Evolutionary conservation across 2,888 invertebrate genomes (phyloP).

Genomic region (Lochmaea capreae): DNA sequence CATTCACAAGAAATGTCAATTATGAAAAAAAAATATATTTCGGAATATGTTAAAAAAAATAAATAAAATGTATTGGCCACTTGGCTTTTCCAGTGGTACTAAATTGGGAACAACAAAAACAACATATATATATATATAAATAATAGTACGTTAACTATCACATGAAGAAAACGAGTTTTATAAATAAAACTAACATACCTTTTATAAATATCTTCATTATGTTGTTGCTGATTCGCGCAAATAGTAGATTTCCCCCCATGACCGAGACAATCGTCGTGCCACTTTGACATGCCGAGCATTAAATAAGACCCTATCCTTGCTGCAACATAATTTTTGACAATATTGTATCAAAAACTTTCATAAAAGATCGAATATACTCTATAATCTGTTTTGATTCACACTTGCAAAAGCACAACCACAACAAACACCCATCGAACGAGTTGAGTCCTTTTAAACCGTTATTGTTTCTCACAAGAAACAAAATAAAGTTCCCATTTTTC

Average conservation of each 20-base stretch:
- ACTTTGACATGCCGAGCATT: slow-evolving; percentile 59
- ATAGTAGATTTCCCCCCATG: slow-evolving; percentile 58
- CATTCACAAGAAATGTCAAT: too few relatives aligned
- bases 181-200: slow-evolving; percentile 45
- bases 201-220: slow-evolving; percentile 55
- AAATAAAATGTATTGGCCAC: too few relatives aligned
- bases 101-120: too few relatives aligned
- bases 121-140: too few relatives aligned
- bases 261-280: slow-evolving; percentile 61
- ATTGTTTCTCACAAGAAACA: slow-evolving; percentile 42
- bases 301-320: slow-evolving; percentile 42
- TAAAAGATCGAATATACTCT: neutral
- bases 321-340: slow-evolving; percentile 1
- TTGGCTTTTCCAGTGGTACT: too few relatives aligned
- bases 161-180: slow-evolving; percentile 22
- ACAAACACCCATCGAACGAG: neutral
- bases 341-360: neutral
- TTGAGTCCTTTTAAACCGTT: neutral
- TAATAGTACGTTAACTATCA: neutral
- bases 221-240: slow-evolving; percentile 53
- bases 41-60: too few relatives aligned
- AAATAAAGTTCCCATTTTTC: slow-evolving; percentile 50
- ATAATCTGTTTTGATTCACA: neutral
- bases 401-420: slow-evolving; percentile 1
- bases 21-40: too few relatives aligned